phyloP scores from a whole-genome alignment of 2,888 invertebrate species.

The Sycophila texana region DNA sequence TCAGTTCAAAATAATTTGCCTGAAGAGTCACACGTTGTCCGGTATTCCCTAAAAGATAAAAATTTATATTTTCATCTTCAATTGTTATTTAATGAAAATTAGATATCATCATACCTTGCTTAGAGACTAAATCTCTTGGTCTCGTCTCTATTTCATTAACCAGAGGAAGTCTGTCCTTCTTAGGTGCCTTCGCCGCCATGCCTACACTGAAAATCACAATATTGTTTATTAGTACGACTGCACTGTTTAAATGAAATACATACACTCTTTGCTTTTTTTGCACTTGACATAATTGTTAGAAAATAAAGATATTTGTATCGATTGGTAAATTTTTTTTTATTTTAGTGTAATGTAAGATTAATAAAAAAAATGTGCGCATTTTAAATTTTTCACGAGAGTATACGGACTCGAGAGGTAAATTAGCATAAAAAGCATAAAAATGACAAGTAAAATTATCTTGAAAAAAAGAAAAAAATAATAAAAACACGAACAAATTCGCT shows the following conservation, averaged over 20 bases:
- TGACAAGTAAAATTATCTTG: neutral
- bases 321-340: too few relatives aligned
- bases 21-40: slow-evolving; percentile 38
- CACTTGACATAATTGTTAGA: too few relatives aligned
- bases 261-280: neutral
- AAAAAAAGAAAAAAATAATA: neutral
- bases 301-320: too few relatives aligned
- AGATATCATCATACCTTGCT: neutral
- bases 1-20: slow-evolving; percentile 83
- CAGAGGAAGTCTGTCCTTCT: neutral
- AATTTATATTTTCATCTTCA: neutral
- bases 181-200: neutral
- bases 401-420: neutral
- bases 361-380: neutral
- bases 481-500: neutral
- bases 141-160: neutral
- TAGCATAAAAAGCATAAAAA: neutral
- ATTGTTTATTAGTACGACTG: neutral
- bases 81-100: neutral
- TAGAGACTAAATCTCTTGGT: neutral
- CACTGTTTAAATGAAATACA: neutral
- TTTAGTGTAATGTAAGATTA: too few relatives aligned
- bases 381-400: neutral
- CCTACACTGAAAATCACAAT: neutral
- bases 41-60: slow-evolving; percentile 21